A percentile compares a stretch with the other conserved stretches of the same genome.
Conservation (phyloP, 2,113 vertebrate species). For the Irena cyanogastra region DNA sequence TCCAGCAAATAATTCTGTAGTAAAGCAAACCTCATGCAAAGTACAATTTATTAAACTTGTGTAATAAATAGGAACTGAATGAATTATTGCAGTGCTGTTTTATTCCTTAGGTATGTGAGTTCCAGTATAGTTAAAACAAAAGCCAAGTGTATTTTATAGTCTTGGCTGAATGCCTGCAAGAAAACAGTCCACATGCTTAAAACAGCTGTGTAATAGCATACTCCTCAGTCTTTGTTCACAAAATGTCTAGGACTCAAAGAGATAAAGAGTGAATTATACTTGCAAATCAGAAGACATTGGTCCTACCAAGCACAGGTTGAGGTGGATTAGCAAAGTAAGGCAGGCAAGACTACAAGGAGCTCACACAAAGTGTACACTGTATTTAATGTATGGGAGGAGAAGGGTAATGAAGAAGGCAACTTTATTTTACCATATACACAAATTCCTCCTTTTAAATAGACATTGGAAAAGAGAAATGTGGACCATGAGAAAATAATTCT, state of each 20-base stretch:
- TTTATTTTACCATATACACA: slow-evolving; percentile 25
- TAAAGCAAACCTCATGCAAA: neutral
- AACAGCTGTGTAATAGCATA: slow-evolving; percentile 70
- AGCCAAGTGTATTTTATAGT: slow-evolving; percentile 77
- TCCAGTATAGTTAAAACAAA: slow-evolving; percentile 74
- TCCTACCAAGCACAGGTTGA: slow-evolving; percentile 72
- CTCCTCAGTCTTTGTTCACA: slow-evolving; percentile 78
- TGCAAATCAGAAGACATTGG: slow-evolving; percentile 77
- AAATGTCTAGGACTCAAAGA: slow-evolving; percentile 75
- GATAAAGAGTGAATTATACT: slow-evolving; percentile 77
- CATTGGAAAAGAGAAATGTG: neutral
- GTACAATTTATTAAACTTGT: slow-evolving; percentile 25
- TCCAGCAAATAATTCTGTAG: neutral
- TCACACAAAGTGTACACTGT: slow-evolving; percentile 12
- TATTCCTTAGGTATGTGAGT: slow-evolving; percentile 64
- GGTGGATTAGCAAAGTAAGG: slow-evolving; percentile 73
- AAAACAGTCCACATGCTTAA: slow-evolving; percentile 80
- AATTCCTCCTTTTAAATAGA: neutral
- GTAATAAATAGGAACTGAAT: neutral
- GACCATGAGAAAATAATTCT: slow-evolving; percentile 3
- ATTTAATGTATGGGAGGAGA: neutral
- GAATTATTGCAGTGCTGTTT: slow-evolving; percentile 56
- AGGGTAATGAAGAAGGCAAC: neutral
- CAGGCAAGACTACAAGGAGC: slow-evolving; percentile 59
- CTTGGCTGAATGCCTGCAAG: slow-evolving; percentile 78